Percentiles rank a stretch among this genome's conserved stretches.
Evolutionary conservation across 2,113 vertebrate genomes (phyloP).

Genomic region (Odocoileus virginianus): DNA sequence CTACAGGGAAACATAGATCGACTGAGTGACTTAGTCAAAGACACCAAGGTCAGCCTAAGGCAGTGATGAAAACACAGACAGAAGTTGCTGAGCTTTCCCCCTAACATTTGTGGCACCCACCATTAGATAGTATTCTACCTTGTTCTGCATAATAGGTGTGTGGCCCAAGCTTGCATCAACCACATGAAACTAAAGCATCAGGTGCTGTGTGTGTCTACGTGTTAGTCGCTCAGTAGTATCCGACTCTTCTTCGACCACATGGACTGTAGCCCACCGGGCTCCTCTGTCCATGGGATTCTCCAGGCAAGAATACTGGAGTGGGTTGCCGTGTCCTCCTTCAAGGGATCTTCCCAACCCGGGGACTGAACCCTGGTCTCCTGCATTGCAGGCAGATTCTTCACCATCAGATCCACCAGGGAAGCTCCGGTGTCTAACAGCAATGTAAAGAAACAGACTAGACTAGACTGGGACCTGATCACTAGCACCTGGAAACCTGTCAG

Average conservation of each 20-base stretch:
- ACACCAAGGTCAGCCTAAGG: background rate
- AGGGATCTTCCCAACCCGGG: background rate
- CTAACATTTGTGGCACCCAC: no score
- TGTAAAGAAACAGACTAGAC: background rate
- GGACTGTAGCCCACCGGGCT: background rate
- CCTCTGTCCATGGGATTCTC: background rate
- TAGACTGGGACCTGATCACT: background rate
- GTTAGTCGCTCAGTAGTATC: background rate
- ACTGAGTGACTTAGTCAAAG: background rate
- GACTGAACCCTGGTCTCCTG: background rate
- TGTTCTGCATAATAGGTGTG: background rate
- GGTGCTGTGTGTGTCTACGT: rapidly evolving
- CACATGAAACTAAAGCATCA: background rate
- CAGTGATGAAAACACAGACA: background rate
- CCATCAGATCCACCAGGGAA: background rate
- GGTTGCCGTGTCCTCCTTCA: background rate
- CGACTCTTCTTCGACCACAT: background rate
- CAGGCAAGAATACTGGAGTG: background rate
- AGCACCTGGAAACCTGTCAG: background rate
- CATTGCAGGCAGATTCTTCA: background rate
- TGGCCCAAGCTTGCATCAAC: background rate
- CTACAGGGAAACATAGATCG: background rate
- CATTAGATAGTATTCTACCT: background rate
- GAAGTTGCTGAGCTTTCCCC: rapidly evolving
- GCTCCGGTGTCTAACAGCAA: background rate